Percentiles rank a stretch among this genome's conserved stretches.
These are phyloP conservation scores for Tyria jacobaeae DNA, from an alignment of 2,888 invertebrate species.

Conservation along the genomic window DNA sequence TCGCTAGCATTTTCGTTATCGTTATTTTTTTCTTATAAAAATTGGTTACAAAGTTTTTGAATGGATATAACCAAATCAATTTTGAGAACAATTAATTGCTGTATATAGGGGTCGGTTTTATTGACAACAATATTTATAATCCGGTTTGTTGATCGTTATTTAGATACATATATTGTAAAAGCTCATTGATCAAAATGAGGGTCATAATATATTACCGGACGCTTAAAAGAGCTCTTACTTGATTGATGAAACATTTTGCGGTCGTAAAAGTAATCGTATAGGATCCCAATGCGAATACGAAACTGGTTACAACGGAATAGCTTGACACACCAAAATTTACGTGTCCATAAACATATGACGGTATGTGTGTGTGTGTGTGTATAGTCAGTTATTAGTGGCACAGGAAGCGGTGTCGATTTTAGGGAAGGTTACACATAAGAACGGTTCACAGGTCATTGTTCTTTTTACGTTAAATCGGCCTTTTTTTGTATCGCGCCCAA, in stretches of 20 bases:
- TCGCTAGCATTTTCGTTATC: slow-evolving; percentile 39
- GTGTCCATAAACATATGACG: slow-evolving; percentile 15
- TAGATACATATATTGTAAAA: slow-evolving; percentile 22
- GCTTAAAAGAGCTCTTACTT: slow-evolving; percentile 54
- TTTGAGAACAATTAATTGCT: slow-evolving; percentile 8
- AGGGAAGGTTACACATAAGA: slow-evolving; percentile 78
- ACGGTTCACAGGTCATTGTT: slow-evolving; percentile 83
- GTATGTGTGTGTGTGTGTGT: slow-evolving; percentile 53
- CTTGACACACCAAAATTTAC: slow-evolving; percentile 36
- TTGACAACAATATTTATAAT: slow-evolving; percentile 50
- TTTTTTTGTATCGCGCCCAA: slow-evolving; percentile 66
- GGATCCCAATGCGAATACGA: slow-evolving; percentile 42
- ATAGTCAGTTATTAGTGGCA: slow-evolving; percentile 66
- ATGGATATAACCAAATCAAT: slow-evolving; percentile 21
- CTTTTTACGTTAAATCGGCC: slow-evolving; percentile 70
- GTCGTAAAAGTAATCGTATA: slow-evolving; percentile 47
- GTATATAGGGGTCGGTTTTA: slow-evolving; percentile 28
- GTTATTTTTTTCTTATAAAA: slow-evolving; percentile 40
- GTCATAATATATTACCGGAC: slow-evolving; percentile 52
- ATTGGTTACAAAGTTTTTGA: slow-evolving; percentile 32
- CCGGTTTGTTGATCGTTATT: slow-evolving; percentile 35
- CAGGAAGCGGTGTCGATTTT: slow-evolving; percentile 84
- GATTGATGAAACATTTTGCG: slow-evolving; percentile 56
- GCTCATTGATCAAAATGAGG: slow-evolving; percentile 54
- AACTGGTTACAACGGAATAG: slow-evolving; percentile 29